phyloP scores from a whole-genome alignment of 2,113 vertebrate genomes.

The Entosphenus tridentatus region DNA sequence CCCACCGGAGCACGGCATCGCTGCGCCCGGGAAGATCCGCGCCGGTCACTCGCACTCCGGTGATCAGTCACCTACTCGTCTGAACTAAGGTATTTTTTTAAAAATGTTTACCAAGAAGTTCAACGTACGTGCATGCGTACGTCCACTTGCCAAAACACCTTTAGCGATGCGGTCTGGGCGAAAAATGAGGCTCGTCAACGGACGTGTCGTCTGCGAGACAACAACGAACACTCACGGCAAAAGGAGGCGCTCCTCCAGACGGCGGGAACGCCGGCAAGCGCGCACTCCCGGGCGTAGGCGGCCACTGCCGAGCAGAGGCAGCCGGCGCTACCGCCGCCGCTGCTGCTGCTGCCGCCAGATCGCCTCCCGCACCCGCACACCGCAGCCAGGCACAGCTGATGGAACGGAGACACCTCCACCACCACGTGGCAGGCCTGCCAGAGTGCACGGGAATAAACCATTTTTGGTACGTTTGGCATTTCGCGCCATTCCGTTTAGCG shows the following conservation, averaged over 20 bases:
- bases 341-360: conserved; percentile 28
- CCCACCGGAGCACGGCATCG: conserved; percentile 31
- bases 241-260: conserved; percentile 46
- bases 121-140: too few species aligned
- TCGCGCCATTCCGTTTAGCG: too few species aligned
- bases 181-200: too few species aligned
- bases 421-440: conserved; percentile 35
- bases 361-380: conserved; percentile 28
- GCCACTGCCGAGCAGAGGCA: conserved; percentile 41
- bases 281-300: conserved; percentile 38
- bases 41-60: not conserved
- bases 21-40: conserved; percentile 16
- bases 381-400: conserved; percentile 32
- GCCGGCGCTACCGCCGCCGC: conserved; percentile 16
- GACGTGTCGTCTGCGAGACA: too few species aligned
- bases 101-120: too few species aligned
- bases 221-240: conserved; percentile 28
- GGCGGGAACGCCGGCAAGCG: conserved; percentile 25
- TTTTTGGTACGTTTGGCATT: too few species aligned
- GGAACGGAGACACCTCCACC: conserved; percentile 35
- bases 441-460: not conserved
- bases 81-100: too few species aligned
- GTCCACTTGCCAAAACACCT: too few species aligned
- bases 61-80: too few species aligned
- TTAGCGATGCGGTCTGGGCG: too few species aligned